Evolutionary conservation across 2,113 vertebrate genomes (phyloP).

Genomic region (Ploceus nigricollis): DNA sequence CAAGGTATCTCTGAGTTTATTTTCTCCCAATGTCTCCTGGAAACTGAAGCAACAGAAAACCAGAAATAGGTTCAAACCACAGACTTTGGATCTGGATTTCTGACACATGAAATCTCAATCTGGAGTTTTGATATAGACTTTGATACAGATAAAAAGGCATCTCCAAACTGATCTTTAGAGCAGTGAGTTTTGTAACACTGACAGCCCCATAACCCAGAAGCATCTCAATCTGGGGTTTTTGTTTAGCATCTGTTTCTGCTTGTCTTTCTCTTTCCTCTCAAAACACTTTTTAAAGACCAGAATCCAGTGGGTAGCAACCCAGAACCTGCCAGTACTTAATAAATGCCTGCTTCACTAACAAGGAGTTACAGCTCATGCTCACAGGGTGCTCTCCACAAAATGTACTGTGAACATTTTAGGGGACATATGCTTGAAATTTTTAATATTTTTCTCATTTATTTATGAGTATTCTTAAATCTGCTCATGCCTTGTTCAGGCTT

Average conservation of each 20-base stretch:
- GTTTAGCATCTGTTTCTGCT: background rate
- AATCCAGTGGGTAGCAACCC: background rate
- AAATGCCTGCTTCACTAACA: background rate
- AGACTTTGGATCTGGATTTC: constrained; percentile 12
- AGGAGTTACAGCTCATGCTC: background rate
- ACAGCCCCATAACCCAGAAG: background rate
- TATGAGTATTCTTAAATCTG: background rate
- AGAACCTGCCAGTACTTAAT: background rate
- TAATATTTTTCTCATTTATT: background rate
- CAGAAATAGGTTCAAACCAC: constrained; percentile 17
- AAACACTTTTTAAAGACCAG: background rate
- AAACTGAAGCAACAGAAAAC: background rate
- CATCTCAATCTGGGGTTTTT: background rate
- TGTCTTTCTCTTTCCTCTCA: background rate
- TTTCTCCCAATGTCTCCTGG: background rate
- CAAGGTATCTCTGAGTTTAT: background rate
- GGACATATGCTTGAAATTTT: background rate
- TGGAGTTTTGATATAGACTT: background rate
- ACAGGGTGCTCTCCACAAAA: background rate
- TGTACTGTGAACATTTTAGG: background rate
- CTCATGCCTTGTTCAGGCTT: background rate
- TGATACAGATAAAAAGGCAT: background rate
- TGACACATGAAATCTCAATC: background rate
- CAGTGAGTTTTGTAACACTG: background rate
- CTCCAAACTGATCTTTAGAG: background rate